Base-by-base conservation (phyloP, 1,140 invertebrate genomes). In the Linepithema humile region DNA sequence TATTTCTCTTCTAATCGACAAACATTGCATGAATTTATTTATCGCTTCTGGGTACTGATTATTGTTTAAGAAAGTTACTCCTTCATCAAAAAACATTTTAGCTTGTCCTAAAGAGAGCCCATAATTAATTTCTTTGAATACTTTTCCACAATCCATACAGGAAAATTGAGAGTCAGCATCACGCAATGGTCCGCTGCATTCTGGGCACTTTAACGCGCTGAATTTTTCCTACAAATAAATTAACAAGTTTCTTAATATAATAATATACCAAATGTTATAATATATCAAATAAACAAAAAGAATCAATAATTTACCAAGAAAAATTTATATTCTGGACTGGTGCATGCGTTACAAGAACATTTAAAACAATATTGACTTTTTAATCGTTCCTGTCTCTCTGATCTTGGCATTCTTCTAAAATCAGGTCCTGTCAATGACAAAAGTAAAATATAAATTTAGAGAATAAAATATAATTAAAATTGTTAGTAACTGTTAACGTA, bases 281-380 rank as follows among this genome's bases (percentile, higher is more conserved):
- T 2, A 32, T 12, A 38, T 5, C 43, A 45, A 62, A 45, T 29
- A 69, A 45, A 23, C 23, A 70, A 43, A 59, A 35, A 50, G 43
- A 7, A 23, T 55, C 15, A 40, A 64, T 45, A 1, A 88, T 88
- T 94, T 92, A 96, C 96, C 83, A 94, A 92, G 90, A 95, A 96
- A 83, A 95, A 92, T 62, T 92, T 89, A 53, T 94, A 91, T 69
- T 94, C 88, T 7, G 92, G 90, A 88, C 94, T 92, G 29, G 91
- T 94, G 88, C 97, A 98, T 4, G 95, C 93, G 38, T 90, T 64
- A 93, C 97, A 98, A 20, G 91, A 84, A 92, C 97, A 98, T 0
- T 91, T 92, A 91, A 98, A 98, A 92, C 95, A 95, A 91, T 98
- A 98, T 89, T 97, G 97, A 20, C 94, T 94, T 64, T 94, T 91